Evolutionary conservation across 2,797 vertebrate species (phyloP).

Genomic region (Tenualosa thibaudeaui): DNA sequence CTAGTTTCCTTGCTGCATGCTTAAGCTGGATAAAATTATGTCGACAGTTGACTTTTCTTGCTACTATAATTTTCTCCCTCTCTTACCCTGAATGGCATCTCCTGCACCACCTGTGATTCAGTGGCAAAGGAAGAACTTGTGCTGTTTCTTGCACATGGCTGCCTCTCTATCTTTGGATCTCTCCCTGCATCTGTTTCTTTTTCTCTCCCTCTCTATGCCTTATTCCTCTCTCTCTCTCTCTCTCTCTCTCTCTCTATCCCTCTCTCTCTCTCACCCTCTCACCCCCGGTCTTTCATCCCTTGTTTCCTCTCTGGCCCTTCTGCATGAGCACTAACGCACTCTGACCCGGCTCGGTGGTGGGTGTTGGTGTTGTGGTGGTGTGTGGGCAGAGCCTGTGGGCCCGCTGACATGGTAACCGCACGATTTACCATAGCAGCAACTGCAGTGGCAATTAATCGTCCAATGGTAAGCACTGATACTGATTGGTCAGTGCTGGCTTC

Average conservation of each 20-base stretch:
- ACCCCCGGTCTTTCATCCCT: neutral
- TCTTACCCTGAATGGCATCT: neutral
- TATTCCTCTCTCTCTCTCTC: slow-evolving; percentile 15
- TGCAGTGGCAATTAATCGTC: slow-evolving; percentile 49
- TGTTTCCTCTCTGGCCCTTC: slow-evolving; percentile 34
- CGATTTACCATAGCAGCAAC: slow-evolving; percentile 58
- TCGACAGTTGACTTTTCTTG: neutral
- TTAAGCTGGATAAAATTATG: neutral
- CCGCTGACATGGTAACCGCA: slow-evolving; percentile 63
- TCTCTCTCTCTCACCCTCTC: slow-evolving; percentile 25
- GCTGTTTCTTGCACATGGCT: neutral
- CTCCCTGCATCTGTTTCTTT: slow-evolving; percentile 26
- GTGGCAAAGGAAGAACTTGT: neutral
- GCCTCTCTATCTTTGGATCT: slow-evolving; percentile 33
- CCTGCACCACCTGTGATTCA: slow-evolving; percentile 11
- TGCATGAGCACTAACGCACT: slow-evolving; percentile 69
- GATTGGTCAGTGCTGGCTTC: slow-evolving; percentile 89
- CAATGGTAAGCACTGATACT: slow-evolving; percentile 82
- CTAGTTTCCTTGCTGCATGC: slow-evolving; percentile 14
- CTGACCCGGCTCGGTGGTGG: slow-evolving; percentile 66
- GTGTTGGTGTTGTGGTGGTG: slow-evolving; percentile 65
- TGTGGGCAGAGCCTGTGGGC: slow-evolving; percentile 61
- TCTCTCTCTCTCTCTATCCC: slow-evolving; percentile 28
- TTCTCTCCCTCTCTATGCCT: slow-evolving; percentile 2
- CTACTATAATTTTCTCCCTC: slow-evolving; percentile 19